Conservation (phyloP, 2,113 vertebrate genomes). For the Isurus oxyrinchus region DNA sequence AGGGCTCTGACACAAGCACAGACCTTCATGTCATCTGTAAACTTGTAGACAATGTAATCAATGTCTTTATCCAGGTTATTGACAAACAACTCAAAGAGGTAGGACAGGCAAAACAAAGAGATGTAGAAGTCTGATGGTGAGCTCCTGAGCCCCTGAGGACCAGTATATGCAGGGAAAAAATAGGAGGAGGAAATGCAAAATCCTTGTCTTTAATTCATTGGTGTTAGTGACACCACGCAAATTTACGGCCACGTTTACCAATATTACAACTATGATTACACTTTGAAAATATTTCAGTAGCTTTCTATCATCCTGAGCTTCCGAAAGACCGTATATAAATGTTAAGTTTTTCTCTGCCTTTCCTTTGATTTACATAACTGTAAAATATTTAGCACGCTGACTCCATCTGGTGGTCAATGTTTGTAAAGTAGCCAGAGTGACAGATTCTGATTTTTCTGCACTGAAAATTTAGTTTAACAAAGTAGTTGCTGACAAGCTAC, state of each 20-base stretch:
- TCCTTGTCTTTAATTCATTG: background rate
- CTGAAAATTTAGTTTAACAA: too few relatives aligned
- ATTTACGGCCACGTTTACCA: background rate
- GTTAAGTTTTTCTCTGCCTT: background rate
- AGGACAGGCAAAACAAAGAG: background rate
- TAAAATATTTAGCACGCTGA: background rate
- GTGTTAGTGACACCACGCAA: background rate
- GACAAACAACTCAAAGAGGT: background rate
- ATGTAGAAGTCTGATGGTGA: background rate
- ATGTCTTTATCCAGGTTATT: background rate
- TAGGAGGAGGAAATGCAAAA: background rate
- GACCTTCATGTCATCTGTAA: background rate
- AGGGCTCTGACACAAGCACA: background rate
- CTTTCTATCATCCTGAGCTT: background rate
- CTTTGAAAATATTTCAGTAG: background rate
- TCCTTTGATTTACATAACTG: background rate
- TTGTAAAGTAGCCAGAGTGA: background rate
- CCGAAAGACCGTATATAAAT: background rate
- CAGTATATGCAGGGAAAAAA: background rate
- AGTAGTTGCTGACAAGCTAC: too few relatives aligned
- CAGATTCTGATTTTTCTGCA: background rate
- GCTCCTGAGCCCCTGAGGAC: too few relatives aligned
- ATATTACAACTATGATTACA: background rate
- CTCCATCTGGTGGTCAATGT: conserved; percentile 16
- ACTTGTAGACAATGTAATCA: background rate